Evolutionary conservation across 1,140 invertebrate genomes (phyloP), one percentile per base, ranked within the genome.

Genomic region (Conopomorpha cramerella): DNA sequence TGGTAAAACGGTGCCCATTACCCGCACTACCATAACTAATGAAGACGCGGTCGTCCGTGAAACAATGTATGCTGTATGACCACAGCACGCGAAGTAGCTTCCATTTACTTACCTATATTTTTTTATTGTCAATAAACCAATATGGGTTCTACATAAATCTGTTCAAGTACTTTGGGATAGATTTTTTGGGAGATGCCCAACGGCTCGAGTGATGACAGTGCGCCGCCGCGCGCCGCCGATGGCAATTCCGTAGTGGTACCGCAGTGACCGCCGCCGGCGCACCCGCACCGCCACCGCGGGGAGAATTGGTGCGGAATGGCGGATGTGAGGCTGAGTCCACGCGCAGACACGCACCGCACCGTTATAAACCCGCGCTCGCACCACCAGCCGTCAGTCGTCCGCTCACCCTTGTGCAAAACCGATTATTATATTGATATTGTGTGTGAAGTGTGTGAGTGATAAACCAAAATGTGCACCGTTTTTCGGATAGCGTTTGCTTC

Each of bases 251-350:
- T n/a, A n/a, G n/a, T n/a, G n/a, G n/a, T n/a, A n/a, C n/a, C n/a
- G n/a, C n/a, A n/a, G n/a, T n/a, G n/a, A n/a, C n/a, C n/a, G n/a
- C n/a, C n/a, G n/a, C n/a, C n/a, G n/a, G n/a, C n/a, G n/a, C n/a
- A n/a, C n/a, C n/a, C n/a, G n/a, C n/a, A n/a, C n/a, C n/a, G n/a
- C n/a, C n/a, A n/a, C n/a, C n/a, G n/a, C n/a, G n/a, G 10, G 50
- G 61, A 73, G 72, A 78, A 78, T 67, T 76, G 62, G 74, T 73
- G 77, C 74, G 67, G 77, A 78, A 79, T 79, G 58, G 71, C 77
- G 77, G 77, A 79, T 77, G 62, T 73, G 61, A 58, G n/a, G n/a
- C 61, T 59, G 57, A 62, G 64, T 59, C 62, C 66, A 63, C 62
- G 57, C 54, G 56, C 55, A 58, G 57, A 43, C 52, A 65, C 56